Conservation (phyloP, 2,113 vertebrate species). For the Harpagus bidentatus region DNA sequence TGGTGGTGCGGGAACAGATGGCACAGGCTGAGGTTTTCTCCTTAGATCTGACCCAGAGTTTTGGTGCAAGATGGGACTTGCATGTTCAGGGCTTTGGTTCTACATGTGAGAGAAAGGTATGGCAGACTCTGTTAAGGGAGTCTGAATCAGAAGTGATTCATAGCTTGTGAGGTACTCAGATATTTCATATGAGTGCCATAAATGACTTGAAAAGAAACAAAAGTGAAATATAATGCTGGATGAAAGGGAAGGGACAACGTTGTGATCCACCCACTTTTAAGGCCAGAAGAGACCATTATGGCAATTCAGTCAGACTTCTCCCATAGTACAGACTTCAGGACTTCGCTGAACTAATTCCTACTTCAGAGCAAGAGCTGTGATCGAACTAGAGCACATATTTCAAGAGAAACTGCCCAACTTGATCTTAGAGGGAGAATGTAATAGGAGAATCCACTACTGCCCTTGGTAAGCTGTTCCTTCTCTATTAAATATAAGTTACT, state of each 20-base stretch:
- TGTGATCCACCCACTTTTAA: not conserved
- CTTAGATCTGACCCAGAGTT: not conserved
- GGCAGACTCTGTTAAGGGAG: not conserved
- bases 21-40: not conserved
- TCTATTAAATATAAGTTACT: not conserved
- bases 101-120: not conserved
- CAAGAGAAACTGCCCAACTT: not conserved
- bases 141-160: constrained; percentile 40
- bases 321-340: not conserved
- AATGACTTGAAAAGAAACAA: constrained; percentile 5
- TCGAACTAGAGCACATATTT: not conserved
- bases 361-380: not conserved
- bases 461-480: not conserved
- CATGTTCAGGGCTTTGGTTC: not conserved
- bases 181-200: not conserved
- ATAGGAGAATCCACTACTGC: not conserved
- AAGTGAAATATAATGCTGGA: not conserved
- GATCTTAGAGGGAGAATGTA: not conserved
- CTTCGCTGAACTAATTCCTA: not conserved
- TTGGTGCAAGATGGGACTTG: not conserved
- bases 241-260: not conserved
- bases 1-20: not conserved
- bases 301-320: not conserved
- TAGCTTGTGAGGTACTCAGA: not conserved
- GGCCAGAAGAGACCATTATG: not conserved